These are phyloP conservation scores for Dynastes maya DNA, from an alignment of 2,888 invertebrate species.

Conservation along the genomic window DNA sequence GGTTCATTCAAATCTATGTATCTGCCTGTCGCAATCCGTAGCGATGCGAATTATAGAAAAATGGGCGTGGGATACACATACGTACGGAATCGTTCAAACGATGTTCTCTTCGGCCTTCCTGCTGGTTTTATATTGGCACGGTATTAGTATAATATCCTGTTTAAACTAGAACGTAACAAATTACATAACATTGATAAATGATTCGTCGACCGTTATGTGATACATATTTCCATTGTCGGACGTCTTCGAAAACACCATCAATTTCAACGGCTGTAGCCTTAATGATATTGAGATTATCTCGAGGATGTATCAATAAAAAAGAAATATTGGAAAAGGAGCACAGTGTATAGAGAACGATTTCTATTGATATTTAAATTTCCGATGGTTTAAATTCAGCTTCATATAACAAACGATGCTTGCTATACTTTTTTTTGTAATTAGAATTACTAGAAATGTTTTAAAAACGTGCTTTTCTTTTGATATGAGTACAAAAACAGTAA, in stretches of 20 bases:
- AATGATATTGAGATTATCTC: slow-evolving; percentile 13
- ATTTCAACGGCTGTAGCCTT: slow-evolving; percentile 9
- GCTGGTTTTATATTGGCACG: slow-evolving; percentile 31
- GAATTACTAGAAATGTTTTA: no score
- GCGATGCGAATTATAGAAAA: neutral
- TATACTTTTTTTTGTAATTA: neutral
- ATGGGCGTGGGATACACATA: slow-evolving; percentile 24
- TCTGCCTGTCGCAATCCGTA: neutral
- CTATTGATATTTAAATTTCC: neutral
- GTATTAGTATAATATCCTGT: slow-evolving; percentile 35
- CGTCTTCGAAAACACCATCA: slow-evolving; percentile 14
- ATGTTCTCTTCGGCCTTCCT: slow-evolving; percentile 26
- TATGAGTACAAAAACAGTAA: no score
- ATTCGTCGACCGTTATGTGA: slow-evolving; percentile 18
- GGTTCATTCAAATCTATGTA: neutral
- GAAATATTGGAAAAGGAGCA: neutral
- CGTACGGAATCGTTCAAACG: neutral
- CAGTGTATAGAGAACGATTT: neutral
- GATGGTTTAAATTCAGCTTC: neutral
- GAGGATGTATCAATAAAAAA: slow-evolving; percentile 6
- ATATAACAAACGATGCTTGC: neutral
- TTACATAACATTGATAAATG: slow-evolving; percentile 36
- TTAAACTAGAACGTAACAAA: slow-evolving; percentile 33
- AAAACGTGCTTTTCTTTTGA: no score
- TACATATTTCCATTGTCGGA: slow-evolving; percentile 16